Evolutionary conservation across 2,888 invertebrate species (phyloP), one percentile per base, ranked within the genome.

Genomic region (Parnassius glacialis): DNA sequence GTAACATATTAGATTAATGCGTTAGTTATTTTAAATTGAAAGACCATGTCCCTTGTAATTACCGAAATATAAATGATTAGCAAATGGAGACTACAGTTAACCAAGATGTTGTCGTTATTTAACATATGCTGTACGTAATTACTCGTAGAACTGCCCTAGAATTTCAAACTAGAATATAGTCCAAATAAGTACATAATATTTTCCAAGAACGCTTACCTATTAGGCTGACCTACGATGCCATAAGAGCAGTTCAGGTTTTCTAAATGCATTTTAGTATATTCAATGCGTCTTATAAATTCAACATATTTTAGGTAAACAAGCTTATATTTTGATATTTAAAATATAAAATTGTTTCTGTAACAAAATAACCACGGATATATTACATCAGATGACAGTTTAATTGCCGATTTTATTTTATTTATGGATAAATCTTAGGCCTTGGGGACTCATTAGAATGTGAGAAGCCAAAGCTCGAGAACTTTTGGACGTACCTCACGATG

Each of bases 161-260:
- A 61, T 52, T 45, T 43, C 11, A 43, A 55, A 44, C 51, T 56
- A 13, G 61, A 52, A 45, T 52, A 20, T 13, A 16, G 9, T 45
- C 61, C 45, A 56, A 51, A 61, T 61, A 45, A n/a, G 56, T 10
- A 13, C 45, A 34, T 52, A 56, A 34, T 52, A 61, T 61, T 61
- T 54, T 56, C 42, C 56, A 56, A 16, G 52, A 42, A 61, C 34
- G 56, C 52, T n/a, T 16, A 42, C 10, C 56, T n/a, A 61, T 51
- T 60, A 47, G 12, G 20, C 45, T 13, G 45, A 20, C 55, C 51
- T 56, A 51, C 55, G 44, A 48, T 44, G 25, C 62, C 57, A 53
- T 54, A 53, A 50, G n/a, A 58, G 53, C 41, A 25, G 16, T 42
- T 52, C 43, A 50, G 20, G 48, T 62, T 57, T 53, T 53, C 43